phyloP scores from a whole-genome alignment of 2,113 vertebrate genomes.

The Syngnathus typhle region DNA sequence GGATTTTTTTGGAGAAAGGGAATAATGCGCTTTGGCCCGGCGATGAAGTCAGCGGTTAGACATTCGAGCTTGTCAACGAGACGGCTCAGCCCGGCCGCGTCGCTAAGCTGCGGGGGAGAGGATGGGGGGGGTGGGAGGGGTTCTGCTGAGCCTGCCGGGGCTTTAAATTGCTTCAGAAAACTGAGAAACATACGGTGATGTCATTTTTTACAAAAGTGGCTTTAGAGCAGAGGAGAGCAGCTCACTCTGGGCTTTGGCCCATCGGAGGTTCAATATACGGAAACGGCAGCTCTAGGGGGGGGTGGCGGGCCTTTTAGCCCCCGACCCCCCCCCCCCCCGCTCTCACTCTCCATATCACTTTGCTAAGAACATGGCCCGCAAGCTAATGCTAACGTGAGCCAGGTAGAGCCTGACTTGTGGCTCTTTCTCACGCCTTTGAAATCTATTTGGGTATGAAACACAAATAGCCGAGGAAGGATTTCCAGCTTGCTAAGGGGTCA shows the following conservation, averaged over 20 bases:
- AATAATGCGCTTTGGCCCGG: conserved; percentile 40
- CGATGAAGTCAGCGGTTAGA: conserved; percentile 54
- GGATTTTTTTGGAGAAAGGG: conserved; percentile 51
- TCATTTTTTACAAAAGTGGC: conserved; percentile 33
- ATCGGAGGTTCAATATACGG: conserved; percentile 52
- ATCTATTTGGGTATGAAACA: background rate
- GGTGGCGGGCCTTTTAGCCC: conserved; percentile 23
- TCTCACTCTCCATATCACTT: conserved; percentile 11
- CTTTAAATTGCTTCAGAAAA: conserved; percentile 33
- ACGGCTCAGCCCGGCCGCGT: conserved; percentile 20
- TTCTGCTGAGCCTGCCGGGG: conserved; percentile 33
- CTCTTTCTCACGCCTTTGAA: conserved; percentile 5
- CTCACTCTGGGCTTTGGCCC: conserved; percentile 48
- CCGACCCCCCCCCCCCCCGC: background rate
- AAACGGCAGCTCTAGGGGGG: conserved; percentile 37
- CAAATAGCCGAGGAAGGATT: background rate
- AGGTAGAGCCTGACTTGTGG: conserved; percentile 13
- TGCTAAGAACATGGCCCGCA: conserved; percentile 18
- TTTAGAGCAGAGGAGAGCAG: conserved; percentile 38
- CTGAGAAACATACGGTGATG: background rate
- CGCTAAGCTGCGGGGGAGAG: conserved; percentile 23
- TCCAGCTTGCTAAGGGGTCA: no score
- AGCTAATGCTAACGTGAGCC: conserved; percentile 15
- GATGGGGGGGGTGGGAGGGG: background rate
- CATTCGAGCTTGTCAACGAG: conserved; percentile 34